Base-by-base conservation (phyloP, 2,113 vertebrate genomes). In the Sisor rabdophorus region DNA sequence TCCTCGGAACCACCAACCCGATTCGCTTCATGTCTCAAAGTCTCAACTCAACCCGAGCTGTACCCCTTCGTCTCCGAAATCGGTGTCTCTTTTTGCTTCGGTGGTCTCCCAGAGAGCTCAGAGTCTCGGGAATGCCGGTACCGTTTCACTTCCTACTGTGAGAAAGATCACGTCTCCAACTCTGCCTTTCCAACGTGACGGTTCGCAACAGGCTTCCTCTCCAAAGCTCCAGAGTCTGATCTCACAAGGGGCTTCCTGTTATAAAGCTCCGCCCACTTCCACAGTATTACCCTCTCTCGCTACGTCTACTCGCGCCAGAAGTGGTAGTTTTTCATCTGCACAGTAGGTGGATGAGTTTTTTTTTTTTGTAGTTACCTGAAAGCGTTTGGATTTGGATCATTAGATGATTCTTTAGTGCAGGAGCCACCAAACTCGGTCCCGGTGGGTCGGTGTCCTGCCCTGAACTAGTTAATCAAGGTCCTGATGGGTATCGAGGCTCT, bases 41-140 rank as follows among this genome's bases (percentile, higher is more conserved):
- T 36, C 64, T 32, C 59, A 48, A 59, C 20, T 26, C 1, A 20
- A 40, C 1, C 59, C 74, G 2, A 36, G 11, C 22, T n/a, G 13
- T 24, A 44, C 70, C 15, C 40, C 8, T 40, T 44, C 68, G 22
- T n/a, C 71, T 67, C 30, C 50, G 32, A 44, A 32, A 47, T 36
- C 26, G 6, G n/a, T 30, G 11, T 84, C 82, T 48, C 77, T 53
- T 0, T 84, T 81, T 36, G 73, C 77, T 50, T 61, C 80, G 65
- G 77, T 80, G 26, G 80, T 84, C 19, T 67, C 75, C 55, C 52
- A 56, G 36, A 81, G 68, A 52, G 82, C 63, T 2, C 78, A 77
- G 47, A 72, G 32, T 53, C 68, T 71, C 55, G 74, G 20, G 19
- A 47, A 32, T 2, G 30, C 8, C 9, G 24, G 50, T 50, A 61